Percentiles rank a stretch among this genome's conserved stretches.
phyloP scores from a whole-genome alignment of 2,113 vertebrate species.

The Protobothrops flavoviridis region DNA sequence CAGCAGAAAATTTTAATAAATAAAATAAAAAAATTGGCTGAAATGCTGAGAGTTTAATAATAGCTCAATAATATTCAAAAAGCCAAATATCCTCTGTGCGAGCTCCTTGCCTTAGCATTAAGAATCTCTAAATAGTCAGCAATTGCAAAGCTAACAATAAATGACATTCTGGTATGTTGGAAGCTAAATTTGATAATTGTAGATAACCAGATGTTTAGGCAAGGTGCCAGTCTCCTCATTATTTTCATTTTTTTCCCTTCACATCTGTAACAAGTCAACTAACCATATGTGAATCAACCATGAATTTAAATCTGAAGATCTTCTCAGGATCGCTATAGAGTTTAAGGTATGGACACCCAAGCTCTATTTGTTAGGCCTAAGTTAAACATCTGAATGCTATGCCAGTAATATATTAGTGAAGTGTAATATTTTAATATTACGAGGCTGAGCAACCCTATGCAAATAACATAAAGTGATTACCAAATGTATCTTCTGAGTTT shows the following conservation, averaged over 20 bases:
- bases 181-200: neutral
- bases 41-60: neutral
- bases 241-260: neutral
- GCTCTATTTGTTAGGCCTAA: neutral
- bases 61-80: neutral
- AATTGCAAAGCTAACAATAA: neutral
- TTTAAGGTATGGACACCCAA: neutral
- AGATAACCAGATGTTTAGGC: neutral
- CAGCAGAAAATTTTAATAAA: neutral
- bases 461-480: neutral
- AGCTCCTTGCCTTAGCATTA: neutral
- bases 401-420: neutral
- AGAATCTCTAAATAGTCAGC: neutral
- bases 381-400: neutral
- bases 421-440: neutral
- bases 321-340: neutral
- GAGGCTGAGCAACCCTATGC: neutral
- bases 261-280: neutral
- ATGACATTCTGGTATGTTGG: neutral
- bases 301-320: neutral
- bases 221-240: neutral
- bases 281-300: neutral
- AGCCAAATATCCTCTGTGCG: neutral
- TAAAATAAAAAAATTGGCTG: neutral
- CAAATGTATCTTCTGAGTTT: neutral